Percentiles rank a stretch among this genome's conserved stretches.
Conservation (phyloP, 2,113 vertebrate genomes). For the Puma concolor region DNA sequence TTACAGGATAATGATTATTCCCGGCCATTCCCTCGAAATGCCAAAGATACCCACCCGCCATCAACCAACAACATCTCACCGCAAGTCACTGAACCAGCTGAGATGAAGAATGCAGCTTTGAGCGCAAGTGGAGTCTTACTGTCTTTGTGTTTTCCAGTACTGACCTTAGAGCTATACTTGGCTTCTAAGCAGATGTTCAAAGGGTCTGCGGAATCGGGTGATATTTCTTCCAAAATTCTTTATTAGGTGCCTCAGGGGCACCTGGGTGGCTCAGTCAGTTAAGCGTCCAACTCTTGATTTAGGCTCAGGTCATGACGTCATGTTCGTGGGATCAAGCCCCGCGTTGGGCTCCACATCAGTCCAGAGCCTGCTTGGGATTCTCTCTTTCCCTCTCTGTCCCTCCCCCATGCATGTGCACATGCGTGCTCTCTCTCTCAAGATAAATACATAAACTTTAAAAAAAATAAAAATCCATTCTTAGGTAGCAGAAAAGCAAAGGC, state of each 20-base stretch:
- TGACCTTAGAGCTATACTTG: slow-evolving; percentile 6
- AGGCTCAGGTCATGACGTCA: too few species aligned
- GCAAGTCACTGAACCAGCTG: not conserved
- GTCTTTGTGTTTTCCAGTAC: not conserved
- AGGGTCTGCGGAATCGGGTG: not conserved
- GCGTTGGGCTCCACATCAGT: too few species aligned
- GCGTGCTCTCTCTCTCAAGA: too few species aligned
- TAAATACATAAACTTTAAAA: too few species aligned
- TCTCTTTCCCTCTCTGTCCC: too few species aligned
- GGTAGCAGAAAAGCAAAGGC: slow-evolving; percentile 18
- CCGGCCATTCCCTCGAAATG: not conserved
- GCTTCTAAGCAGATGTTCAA: not conserved
- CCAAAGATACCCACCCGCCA: not conserved
- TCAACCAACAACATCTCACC: not conserved
- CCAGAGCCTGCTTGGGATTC: too few species aligned
- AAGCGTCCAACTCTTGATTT: too few species aligned
- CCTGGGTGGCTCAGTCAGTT: too few species aligned
- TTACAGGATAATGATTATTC: not conserved
- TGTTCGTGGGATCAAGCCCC: too few species aligned
- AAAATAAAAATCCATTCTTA: not conserved
- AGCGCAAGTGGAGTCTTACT: not conserved
- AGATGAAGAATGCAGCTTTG: not conserved
- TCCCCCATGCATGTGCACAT: too few species aligned
- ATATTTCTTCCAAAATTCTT: not conserved
- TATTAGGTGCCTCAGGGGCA: not conserved